phyloP scores from a whole-genome alignment of 1,140 invertebrate species.

The Brachionus paranguensis region DNA sequence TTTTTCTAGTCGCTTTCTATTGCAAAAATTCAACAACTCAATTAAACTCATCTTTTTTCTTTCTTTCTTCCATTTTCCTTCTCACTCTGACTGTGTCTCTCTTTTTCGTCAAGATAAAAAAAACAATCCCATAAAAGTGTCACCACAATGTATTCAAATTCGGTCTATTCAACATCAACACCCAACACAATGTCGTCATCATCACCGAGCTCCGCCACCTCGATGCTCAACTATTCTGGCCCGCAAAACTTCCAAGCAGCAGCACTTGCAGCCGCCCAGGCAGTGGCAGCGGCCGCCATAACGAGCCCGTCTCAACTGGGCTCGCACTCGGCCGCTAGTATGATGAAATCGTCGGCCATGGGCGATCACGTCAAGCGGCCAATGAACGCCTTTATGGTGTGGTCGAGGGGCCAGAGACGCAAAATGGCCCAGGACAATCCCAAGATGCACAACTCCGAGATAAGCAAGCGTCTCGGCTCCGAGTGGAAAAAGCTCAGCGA shows the following conservation, averaged over 20 bases:
- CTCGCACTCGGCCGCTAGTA: not conserved
- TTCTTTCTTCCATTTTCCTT: not conserved
- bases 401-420: conserved; percentile 89
- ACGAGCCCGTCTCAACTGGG: not conserved
- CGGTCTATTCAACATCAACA: not conserved
- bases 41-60: conserved; percentile 26
- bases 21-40: conserved; percentile 6
- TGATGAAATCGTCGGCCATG: conserved; percentile 26
- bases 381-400: conserved; percentile 99
- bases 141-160: not conserved
- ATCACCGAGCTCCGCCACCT: not conserved
- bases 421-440: conserved; percentile 99
- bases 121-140: not conserved
- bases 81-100: too few species aligned
- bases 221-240: not conserved
- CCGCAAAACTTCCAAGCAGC: conserved; percentile 12
- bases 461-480: conserved; percentile 89
- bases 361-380: conserved; percentile 82
- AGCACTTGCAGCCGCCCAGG: not conserved
- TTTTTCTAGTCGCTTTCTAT: not conserved
- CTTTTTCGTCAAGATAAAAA: too few species aligned
- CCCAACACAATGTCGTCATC: conserved; percentile 12
- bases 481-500: conserved; percentile 97
- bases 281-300: not conserved
- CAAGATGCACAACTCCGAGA: conserved; percentile 99